Evolutionary conservation across 2,797 vertebrate species (phyloP).

Genomic region (Nyctibius grandis): DNA sequence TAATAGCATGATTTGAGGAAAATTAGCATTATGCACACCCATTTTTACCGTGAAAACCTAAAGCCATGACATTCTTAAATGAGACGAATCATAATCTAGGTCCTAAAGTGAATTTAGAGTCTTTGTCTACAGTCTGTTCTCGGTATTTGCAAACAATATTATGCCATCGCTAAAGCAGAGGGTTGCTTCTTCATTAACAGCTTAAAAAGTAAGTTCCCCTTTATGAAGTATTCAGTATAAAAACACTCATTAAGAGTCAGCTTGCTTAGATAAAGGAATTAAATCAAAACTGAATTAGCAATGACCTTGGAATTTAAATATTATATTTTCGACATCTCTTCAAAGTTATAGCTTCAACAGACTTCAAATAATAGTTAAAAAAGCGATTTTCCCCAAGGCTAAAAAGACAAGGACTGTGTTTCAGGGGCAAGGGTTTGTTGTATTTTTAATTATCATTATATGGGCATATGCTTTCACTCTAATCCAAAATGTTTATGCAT

Average conservation of each 20-base stretch:
- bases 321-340: not conserved
- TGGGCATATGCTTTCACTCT: not conserved
- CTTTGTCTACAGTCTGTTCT: not conserved
- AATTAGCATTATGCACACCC: not conserved
- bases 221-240: not conserved
- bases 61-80: not conserved
- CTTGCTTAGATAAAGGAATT: constrained; percentile 16
- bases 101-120: not conserved
- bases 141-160: not conserved
- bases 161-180: not conserved
- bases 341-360: not conserved
- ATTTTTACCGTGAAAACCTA: not conserved
- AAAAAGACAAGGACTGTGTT: not conserved
- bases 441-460: not conserved
- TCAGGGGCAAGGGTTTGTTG: not conserved
- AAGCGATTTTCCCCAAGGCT: not conserved
- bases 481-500: not conserved
- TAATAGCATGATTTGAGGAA: not conserved
- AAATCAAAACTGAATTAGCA: constrained; percentile 31
- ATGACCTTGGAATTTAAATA: constrained; percentile 8
- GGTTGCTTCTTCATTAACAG: not conserved
- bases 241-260: not conserved
- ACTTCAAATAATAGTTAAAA: constrained; percentile 4
- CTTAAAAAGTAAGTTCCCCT: not conserved
- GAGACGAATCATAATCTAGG: not conserved